Evolutionary conservation across 1,140 invertebrate genomes (phyloP), one percentile per base, ranked within the genome.

Genomic region (Paracyclopina nana): DNA sequence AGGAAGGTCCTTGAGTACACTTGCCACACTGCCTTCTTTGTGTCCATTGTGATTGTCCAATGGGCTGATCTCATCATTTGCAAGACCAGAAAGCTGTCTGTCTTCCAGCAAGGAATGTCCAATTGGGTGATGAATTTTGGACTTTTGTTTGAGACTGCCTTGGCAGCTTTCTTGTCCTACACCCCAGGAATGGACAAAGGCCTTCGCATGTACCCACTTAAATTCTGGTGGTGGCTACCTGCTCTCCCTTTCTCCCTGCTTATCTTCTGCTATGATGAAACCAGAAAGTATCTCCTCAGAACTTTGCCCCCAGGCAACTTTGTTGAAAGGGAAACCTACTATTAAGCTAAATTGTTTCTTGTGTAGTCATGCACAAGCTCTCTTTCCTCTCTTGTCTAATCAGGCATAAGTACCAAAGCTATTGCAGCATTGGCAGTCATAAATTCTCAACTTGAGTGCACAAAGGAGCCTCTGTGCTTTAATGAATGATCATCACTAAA

Each of bases 41-140:
- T 94, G 18, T 84, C 88, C 40, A 96, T 96, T 69, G 91, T 96
- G 22, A 80, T 96, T 57, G 91, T 96, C 56, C 91, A 97, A 65
- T 96, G 91, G 92, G 86, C 91, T 57, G 90, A 96, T 76, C 71
- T 96, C 70, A 94, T 96, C 65, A 88, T 96, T 62, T 95, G 88
- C 69, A 96, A 97, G 72, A 97, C 92, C 55, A 75, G 91, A 59
- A 78, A 86, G 60, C 90, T 94, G 63, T 95, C 90, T 30, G 80
- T 97, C 61, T 69, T 96, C 56, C 88, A 95, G 62, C 91, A 97
- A 65, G 90, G 90, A 71, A 95, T 97, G 90, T 82, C 72, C 63
- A 92, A 92, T 66, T 88, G 86, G 82, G 84, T 84, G 49, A 71
- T 94, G 57, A 94, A 94, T 70, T 92, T 94, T 63, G 87, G 86